phyloP scores from a whole-genome alignment of 1,140 invertebrate species.

The Anthonomus grandis region DNA sequence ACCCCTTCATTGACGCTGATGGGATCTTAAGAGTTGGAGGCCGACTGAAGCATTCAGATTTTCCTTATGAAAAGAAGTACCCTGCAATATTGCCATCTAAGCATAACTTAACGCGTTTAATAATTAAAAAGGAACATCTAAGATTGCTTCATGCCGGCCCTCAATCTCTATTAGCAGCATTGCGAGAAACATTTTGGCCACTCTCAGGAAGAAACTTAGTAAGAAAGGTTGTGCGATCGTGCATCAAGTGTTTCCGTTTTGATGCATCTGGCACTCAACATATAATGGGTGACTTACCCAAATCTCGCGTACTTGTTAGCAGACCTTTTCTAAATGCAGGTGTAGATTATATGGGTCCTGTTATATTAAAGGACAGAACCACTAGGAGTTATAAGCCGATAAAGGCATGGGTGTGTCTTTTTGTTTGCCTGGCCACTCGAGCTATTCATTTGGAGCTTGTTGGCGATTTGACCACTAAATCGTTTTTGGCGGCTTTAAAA shows the following conservation, averaged over 20 bases:
- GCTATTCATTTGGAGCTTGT: conserved; percentile 49
- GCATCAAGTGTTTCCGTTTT: conserved; percentile 20
- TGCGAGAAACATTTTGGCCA: conserved; percentile 34
- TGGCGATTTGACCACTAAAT: conserved; percentile 39
- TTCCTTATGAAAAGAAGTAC: conserved; percentile 28
- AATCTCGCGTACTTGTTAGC: conserved; percentile 29
- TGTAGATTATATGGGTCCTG: conserved; percentile 42
- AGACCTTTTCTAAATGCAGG: conserved; percentile 37
- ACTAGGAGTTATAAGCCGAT: not conserved
- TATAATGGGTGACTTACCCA: conserved; percentile 44
- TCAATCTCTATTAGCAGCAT: conserved; percentile 11
- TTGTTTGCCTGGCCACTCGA: conserved; percentile 32
- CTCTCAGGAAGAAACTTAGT: conserved; percentile 8
- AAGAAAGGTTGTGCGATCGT: not conserved
- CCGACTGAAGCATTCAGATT: conserved; percentile 29
- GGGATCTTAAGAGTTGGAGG: conserved; percentile 34
- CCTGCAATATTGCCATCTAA: conserved; percentile 33
- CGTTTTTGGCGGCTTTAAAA: conserved; percentile 43
- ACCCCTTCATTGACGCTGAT: conserved; percentile 32
- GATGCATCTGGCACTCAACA: conserved; percentile 10
- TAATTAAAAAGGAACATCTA: conserved; percentile 30
- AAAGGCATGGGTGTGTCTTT: not conserved
- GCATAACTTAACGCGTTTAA: conserved; percentile 22
- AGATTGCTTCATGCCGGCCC: conserved; percentile 32
- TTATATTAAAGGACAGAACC: conserved; percentile 30